A percentile compares a stretch with the other conserved stretches of the same genome.
phyloP scores from a whole-genome alignment of 37 sponge, comb jelly and placozoan genomes.

The Cladorhizidae sp. region DNA sequence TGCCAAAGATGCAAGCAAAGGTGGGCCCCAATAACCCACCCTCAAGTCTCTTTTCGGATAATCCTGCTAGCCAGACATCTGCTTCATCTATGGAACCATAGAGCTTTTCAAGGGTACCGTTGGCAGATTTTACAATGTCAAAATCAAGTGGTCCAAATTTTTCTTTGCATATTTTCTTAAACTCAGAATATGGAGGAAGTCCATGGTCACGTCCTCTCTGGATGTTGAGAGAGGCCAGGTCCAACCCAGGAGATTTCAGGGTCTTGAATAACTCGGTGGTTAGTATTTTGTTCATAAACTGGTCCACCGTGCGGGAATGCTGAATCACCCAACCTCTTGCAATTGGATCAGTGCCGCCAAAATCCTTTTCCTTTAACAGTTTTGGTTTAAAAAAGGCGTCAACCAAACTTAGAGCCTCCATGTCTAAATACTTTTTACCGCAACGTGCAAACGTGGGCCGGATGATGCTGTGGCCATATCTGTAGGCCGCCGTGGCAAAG shows the following conservation, averaged over 20 bases:
- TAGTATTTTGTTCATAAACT: slow-evolving; percentile 62
- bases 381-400: slow-evolving; percentile 74
- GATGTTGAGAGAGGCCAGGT: slow-evolving; percentile 86
- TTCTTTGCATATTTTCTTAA: slow-evolving; percentile 49
- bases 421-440: slow-evolving; percentile 14
- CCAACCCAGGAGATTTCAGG: slow-evolving; percentile 25
- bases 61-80: slow-evolving; percentile 82
- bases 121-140: not conserved
- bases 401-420: slow-evolving; percentile 51
- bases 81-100: slow-evolving; percentile 46
- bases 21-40: slow-evolving; percentile 77
- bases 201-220: too few species aligned
- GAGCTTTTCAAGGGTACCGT: slow-evolving; percentile 49
- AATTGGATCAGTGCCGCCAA: slow-evolving; percentile 63
- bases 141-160: slow-evolving; percentile 22
- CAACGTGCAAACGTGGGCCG: slow-evolving; percentile 56
- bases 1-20: slow-evolving; percentile 93
- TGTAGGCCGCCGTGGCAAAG: too few species aligned
- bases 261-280: slow-evolving; percentile 62
- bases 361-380: slow-evolving; percentile 12
- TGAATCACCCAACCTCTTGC: slow-evolving; percentile 59
- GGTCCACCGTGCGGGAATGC: slow-evolving; percentile 54
- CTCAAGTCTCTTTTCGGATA: slow-evolving; percentile 73
- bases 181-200: too few species aligned
- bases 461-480: slow-evolving; percentile 84